phyloP scores from a whole-genome alignment of 2,113 vertebrate genomes.

The Cyanoramphus novaezelandiae region DNA sequence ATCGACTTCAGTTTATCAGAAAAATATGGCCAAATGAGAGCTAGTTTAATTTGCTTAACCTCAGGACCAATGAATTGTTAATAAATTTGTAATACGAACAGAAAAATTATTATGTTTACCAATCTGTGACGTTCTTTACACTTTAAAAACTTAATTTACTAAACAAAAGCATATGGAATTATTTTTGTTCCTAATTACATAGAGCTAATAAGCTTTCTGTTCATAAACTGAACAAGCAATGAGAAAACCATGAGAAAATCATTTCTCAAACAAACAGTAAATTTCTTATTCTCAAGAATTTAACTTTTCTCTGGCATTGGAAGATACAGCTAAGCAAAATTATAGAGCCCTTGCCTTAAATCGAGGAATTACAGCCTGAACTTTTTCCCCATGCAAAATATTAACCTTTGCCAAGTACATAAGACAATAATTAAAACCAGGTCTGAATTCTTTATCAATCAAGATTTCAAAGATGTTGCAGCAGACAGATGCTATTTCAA shows the following conservation, averaged over 20 bases:
- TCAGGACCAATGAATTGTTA: background rate
- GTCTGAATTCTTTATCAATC: constrained; percentile 64
- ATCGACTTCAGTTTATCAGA: background rate
- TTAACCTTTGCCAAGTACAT: constrained; percentile 65
- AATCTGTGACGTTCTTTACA: background rate
- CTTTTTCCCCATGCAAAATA: constrained; percentile 43
- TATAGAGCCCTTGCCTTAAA: constrained; percentile 7
- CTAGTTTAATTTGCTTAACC: background rate
- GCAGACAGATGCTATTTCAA: constrained; percentile 56
- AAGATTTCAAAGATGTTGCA: constrained; percentile 66
- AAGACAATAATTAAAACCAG: constrained; percentile 68
- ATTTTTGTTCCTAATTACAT: background rate
- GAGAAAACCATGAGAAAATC: background rate
- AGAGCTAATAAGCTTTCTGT: background rate
- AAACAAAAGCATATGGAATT: background rate
- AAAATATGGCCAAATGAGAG: background rate
- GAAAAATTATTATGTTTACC: background rate
- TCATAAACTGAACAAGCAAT: background rate
- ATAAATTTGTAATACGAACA: background rate
- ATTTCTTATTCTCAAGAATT: background rate
- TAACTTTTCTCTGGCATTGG: background rate
- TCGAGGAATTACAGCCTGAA: constrained; percentile 36
- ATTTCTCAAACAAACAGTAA: background rate
- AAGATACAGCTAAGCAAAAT: background rate
- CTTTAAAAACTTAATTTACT: background rate